A percentile compares a stretch with the other conserved stretches of the same genome.
Conservation (phyloP, 2,113 vertebrate species). For the Paradoxurus hermaphroditus region DNA sequence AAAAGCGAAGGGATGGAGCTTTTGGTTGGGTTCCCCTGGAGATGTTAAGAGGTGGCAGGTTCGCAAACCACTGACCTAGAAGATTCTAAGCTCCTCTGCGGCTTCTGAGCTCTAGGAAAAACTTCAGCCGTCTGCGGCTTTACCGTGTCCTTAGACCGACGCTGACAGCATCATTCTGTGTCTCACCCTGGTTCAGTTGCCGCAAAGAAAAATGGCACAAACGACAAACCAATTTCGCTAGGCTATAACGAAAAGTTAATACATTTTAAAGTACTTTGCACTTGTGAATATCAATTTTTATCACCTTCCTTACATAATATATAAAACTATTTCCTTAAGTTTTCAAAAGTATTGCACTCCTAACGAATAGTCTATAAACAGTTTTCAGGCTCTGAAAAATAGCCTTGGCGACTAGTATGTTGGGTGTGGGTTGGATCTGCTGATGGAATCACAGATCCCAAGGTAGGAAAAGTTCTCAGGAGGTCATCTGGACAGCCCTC, state of each 20-base stretch:
- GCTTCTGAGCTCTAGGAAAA: background rate
- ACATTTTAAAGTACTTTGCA: background rate
- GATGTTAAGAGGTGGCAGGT: background rate
- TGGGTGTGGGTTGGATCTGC: background rate
- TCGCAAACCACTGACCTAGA: background rate
- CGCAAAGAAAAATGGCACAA: slow-evolving; percentile 1
- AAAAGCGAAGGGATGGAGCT: background rate
- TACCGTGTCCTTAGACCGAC: background rate
- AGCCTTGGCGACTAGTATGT: background rate
- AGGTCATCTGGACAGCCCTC: background rate
- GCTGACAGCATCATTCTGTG: background rate
- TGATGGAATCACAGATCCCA: background rate
- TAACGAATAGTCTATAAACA: background rate
- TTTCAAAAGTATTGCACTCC: background rate
- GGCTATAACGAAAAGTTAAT: background rate
- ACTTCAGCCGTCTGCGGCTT: background rate
- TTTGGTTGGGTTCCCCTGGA: background rate
- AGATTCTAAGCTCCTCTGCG: background rate
- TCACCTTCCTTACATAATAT: background rate
- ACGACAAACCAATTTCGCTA: background rate
- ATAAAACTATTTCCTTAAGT: background rate
- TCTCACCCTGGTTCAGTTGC: background rate
- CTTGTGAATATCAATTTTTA: background rate
- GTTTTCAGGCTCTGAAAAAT: background rate
- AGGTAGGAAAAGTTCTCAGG: background rate